Base-by-base conservation (phyloP, 2,113 vertebrate species). In the Lutjanus erythropterus region DNA sequence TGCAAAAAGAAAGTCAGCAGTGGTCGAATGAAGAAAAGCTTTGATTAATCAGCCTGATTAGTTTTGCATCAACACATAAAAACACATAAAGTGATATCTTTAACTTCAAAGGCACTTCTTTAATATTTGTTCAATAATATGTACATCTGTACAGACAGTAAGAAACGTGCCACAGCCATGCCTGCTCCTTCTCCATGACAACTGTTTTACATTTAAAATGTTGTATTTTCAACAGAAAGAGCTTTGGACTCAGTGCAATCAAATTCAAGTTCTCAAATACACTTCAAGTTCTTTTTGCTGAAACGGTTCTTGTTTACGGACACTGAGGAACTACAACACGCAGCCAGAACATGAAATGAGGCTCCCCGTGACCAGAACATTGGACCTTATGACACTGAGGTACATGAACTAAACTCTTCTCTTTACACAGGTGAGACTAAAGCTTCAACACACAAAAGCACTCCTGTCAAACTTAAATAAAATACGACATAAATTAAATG, bases 121-220 rank as follows among this genome's bases (percentile, higher is more conserved):
- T 97, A 96, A 96, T 89, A 78, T 87, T 96, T 94, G 93, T 95
- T 92, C 39, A 81, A 91, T 69, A 96, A 95, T 97, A 97, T 97
- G 96, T 97, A 97, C 97, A 99, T 94, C 96, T 97, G 96, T 97
- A 97, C 96, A 99, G 93, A 95, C 95, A 88, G n/a, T n/a, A 94
- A 96, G 93, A 90, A 96, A 95, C 94, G 95, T 95, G 95, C 53
- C 81, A 79, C 44, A 84, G 77, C 23, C 0, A 1, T 37, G 44
- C 11, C 78, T 15, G 42, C 50, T 85, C 42, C 66, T 41, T 72
- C 95, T 95, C 94, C 94, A 94, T 94, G 88, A 96, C 95, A 95
- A 10, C 56, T 35, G 55, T 89, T 94, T 77, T 91, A 94, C 95
- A 96, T 96, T 96, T 96, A 95, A 96, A 95, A 93, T 80, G 74